Conservation (phyloP, 2,797 vertebrate genomes). For the Varecia variegata region DNA sequence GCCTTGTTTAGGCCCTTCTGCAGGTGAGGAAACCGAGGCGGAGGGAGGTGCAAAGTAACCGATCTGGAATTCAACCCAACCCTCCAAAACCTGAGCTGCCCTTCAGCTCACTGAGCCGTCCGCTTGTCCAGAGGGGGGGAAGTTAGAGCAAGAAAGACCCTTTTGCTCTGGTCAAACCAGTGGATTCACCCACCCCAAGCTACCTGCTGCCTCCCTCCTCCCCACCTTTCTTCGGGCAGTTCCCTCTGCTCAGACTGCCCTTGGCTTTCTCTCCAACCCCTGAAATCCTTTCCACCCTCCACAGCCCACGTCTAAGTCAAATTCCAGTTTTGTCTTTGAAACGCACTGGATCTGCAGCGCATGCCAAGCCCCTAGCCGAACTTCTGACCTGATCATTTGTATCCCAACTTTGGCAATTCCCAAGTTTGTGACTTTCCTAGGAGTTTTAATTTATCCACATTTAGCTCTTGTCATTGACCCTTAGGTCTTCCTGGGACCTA, state of each 20-base stretch:
- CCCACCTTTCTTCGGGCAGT: not conserved
- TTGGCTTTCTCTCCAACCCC: not conserved
- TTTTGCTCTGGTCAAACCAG: not conserved
- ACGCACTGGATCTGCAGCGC: rapidly evolving
- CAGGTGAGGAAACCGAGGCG: not conserved
- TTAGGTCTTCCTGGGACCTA: not conserved
- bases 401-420: not conserved
- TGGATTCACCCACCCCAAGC: too few relatives aligned
- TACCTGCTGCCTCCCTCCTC: not conserved
- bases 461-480: not conserved
- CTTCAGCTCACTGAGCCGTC: not conserved
- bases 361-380: not conserved
- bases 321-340: not conserved
- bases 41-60: not conserved
- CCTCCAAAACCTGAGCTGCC: not conserved
- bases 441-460: not conserved
- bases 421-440: not conserved
- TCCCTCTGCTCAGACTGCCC: not conserved
- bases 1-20: not conserved
- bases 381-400: not conserved
- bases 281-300: not conserved
- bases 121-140: not conserved
- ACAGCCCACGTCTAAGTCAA: not conserved
- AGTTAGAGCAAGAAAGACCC: not conserved
- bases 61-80: not conserved